Conservation (phyloP, 2,888 invertebrate genomes). For the Diadromus collaris region DNA sequence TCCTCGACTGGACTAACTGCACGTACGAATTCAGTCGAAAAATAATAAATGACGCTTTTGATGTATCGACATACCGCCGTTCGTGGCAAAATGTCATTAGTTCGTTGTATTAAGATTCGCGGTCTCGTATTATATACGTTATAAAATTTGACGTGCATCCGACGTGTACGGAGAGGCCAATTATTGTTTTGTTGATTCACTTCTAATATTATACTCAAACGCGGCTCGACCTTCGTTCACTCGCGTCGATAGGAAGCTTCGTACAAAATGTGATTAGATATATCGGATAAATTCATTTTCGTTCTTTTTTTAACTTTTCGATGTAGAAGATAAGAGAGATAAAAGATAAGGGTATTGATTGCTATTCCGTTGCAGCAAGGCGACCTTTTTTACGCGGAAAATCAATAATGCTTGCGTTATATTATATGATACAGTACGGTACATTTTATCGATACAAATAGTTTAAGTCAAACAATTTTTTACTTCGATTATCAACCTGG, state of each 20-base stretch:
- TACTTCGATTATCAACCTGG: too few relatives aligned
- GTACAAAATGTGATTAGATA: neutral
- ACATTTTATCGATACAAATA: too few relatives aligned
- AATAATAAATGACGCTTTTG: slow-evolving; percentile 6
- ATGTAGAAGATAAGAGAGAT: neutral
- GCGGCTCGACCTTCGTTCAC: neutral
- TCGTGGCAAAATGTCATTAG: slow-evolving; percentile 18
- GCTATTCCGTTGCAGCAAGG: neutral
- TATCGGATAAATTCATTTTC: neutral
- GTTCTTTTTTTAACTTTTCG: neutral
- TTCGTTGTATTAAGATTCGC: neutral
- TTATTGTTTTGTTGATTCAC: neutral
- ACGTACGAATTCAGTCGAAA: neutral
- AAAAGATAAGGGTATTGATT: neutral
- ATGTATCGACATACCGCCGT: slow-evolving; percentile 25
- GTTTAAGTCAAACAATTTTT: too few relatives aligned
- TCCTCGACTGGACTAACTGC: neutral
- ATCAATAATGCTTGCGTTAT: neutral
- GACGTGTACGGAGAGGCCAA: slow-evolving; percentile 7
- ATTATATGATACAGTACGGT: neutral
- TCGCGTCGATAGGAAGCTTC: neutral
- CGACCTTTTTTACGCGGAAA: neutral
- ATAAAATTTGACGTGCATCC: neutral
- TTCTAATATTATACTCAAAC: neutral
- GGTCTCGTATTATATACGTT: neutral